Evolutionary conservation across 2,888 invertebrate species (phyloP).

Genomic region (Eupsilia transversa): DNA sequence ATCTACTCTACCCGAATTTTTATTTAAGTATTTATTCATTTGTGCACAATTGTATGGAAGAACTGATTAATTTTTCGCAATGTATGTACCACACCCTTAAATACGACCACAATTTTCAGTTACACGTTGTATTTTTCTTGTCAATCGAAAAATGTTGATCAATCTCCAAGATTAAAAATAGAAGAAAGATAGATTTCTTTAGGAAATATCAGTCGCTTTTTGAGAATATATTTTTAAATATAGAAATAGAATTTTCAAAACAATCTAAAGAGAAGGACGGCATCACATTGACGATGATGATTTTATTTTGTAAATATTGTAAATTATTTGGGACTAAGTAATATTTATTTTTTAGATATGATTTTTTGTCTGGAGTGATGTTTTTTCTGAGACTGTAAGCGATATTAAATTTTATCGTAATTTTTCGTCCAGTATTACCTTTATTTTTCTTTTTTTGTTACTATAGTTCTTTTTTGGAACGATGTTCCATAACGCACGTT

Average conservation of each 20-base stretch:
- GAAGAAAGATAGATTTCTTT: constrained; percentile 5
- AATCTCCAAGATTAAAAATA: constrained; percentile 7
- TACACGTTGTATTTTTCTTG: background rate
- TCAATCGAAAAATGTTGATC: constrained; percentile 13
- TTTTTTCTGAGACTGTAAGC: background rate
- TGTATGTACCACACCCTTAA: background rate
- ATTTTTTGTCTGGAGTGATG: background rate
- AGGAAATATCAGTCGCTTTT: constrained; percentile 41
- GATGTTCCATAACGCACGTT: background rate
- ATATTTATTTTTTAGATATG: background rate
- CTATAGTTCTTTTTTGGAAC: background rate
- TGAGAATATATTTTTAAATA: constrained; percentile 30
- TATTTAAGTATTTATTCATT: no score
- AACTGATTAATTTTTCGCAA: no score
- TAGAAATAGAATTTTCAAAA: constrained; percentile 19
- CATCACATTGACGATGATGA: constrained; percentile 14
- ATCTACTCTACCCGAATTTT: no score
- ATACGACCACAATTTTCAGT: background rate
- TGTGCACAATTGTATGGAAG: no score
- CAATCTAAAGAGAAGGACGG: constrained; percentile 46
- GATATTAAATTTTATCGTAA: background rate
- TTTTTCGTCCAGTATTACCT: background rate
- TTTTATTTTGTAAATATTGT: constrained; percentile 3
- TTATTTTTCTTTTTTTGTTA: background rate
- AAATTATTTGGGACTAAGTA: background rate